A percentile compares a stretch with the other conserved stretches of the same genome.
These are phyloP conservation scores for Drosophila anceps DNA, from an alignment of 2,888 invertebrate species.

Conservation along the genomic window DNA sequence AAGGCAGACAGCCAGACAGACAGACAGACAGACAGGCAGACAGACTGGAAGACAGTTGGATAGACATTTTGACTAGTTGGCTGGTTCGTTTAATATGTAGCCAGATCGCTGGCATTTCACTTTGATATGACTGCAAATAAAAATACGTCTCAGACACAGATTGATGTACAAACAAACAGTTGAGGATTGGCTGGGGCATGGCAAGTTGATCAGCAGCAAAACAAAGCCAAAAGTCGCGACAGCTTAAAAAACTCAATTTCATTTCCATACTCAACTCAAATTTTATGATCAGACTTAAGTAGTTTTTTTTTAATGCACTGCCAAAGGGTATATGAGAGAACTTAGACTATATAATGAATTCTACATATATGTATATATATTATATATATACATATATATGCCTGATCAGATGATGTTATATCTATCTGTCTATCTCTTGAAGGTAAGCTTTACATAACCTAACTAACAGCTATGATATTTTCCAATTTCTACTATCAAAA, in stretches of 20 bases:
- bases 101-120: slow-evolving; percentile 47
- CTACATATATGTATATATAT: neutral
- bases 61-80: slow-evolving; percentile 36
- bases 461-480: neutral
- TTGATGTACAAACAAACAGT: slow-evolving; percentile 59
- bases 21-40: neutral
- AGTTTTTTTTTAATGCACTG: slow-evolving; percentile 12
- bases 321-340: neutral
- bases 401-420: neutral
- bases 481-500: too few species aligned
- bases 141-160: slow-evolving; percentile 63
- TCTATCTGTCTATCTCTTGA: too few species aligned
- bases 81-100: slow-evolving; percentile 61
- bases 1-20: neutral
- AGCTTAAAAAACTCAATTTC: slow-evolving; percentile 3
- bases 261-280: slow-evolving; percentile 7
- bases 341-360: neutral
- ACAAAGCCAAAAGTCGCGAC: slow-evolving; percentile 17
- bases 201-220: slow-evolving; percentile 40
- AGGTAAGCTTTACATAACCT: neutral
- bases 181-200: slow-evolving; percentile 3
- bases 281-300: slow-evolving; percentile 15
- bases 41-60: slow-evolving; percentile 12
- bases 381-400: neutral
- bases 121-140: slow-evolving; percentile 44